phyloP scores from a whole-genome alignment of 2,888 invertebrate genomes.

The Eristalinus aeneus region DNA sequence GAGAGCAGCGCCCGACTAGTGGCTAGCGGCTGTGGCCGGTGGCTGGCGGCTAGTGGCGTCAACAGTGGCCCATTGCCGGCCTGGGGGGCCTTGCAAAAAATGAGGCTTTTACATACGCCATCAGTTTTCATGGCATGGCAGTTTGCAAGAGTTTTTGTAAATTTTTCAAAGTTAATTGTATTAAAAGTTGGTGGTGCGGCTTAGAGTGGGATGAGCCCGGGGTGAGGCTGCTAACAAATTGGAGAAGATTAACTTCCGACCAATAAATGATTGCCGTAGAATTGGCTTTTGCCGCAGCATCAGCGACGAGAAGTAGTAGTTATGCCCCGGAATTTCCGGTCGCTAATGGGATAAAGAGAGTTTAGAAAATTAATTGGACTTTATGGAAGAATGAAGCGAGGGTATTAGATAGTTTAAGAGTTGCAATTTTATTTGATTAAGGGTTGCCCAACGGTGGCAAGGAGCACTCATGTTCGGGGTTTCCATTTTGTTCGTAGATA shows the following conservation, averaged over 20 bases:
- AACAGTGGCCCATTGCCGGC: background rate
- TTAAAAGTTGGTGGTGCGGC: slow-evolving; percentile 52
- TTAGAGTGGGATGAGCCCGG: slow-evolving; percentile 48
- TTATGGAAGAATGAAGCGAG: slow-evolving; percentile 39
- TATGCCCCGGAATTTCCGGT: slow-evolving; percentile 47
- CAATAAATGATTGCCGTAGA: slow-evolving; percentile 64
- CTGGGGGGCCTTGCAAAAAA: background rate
- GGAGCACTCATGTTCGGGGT: background rate
- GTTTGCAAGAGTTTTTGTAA: background rate
- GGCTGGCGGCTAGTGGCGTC: background rate
- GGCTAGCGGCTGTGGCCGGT: background rate
- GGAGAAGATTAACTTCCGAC: slow-evolving; percentile 65
- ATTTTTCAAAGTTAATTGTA: slow-evolving; percentile 57
- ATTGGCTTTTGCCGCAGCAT: slow-evolving; percentile 49
- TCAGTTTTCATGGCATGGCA: slow-evolving; percentile 43
- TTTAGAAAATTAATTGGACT: slow-evolving; percentile 70
- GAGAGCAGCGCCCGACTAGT: background rate
- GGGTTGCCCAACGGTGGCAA: background rate
- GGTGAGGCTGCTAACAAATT: slow-evolving; percentile 67
- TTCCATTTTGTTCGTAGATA: background rate
- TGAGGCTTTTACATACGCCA: slow-evolving; percentile 12
- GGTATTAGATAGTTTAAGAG: slow-evolving; percentile 45
- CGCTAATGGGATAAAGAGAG: slow-evolving; percentile 69
- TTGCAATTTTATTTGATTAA: slow-evolving; percentile 63
- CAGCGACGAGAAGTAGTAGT: slow-evolving; percentile 2